These are phyloP conservation scores for Zelleria hepariella DNA, from an alignment of 2,888 invertebrate species.

Conservation along the genomic window DNA sequence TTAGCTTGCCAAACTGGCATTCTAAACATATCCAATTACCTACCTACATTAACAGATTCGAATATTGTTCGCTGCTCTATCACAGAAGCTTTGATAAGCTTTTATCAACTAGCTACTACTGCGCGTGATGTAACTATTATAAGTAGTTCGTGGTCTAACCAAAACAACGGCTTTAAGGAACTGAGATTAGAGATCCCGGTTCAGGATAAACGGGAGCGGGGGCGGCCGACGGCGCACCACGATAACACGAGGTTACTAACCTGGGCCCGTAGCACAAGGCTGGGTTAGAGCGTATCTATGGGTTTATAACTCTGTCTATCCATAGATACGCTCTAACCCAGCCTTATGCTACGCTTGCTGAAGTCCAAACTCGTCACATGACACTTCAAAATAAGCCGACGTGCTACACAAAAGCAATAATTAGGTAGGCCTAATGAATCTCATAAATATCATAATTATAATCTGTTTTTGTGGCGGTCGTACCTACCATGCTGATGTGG, in stretches of 20 bases:
- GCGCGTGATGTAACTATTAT: background rate
- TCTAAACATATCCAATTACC: too few species aligned
- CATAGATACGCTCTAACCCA: too few species aligned
- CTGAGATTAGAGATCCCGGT: conserved; percentile 17
- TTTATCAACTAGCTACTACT: background rate
- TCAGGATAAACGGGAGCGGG: conserved; percentile 14
- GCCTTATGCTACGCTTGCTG: too few species aligned
- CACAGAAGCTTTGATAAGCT: conserved; percentile 1
- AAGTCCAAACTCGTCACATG: conserved; percentile 26
- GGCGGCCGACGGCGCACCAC: conserved; percentile 24
- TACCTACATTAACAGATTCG: background rate
- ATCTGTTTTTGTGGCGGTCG: background rate
- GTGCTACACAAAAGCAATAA: too few species aligned
- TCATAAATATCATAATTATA: background rate
- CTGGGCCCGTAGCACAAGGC: too few species aligned
- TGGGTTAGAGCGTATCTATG: too few species aligned
- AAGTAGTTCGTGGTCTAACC: background rate
- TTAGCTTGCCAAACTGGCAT: too few species aligned
- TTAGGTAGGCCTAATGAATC: background rate
- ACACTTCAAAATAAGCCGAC: conserved; percentile 36
- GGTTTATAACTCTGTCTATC: too few species aligned
- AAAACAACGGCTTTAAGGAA: conserved; percentile 5
- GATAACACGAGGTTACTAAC: conserved; percentile 42
- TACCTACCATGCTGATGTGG: background rate
- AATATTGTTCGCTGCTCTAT: background rate